These are phyloP conservation scores for Microchrysa polita DNA, from an alignment of 2,888 invertebrate genomes.

Conservation along the genomic window DNA sequence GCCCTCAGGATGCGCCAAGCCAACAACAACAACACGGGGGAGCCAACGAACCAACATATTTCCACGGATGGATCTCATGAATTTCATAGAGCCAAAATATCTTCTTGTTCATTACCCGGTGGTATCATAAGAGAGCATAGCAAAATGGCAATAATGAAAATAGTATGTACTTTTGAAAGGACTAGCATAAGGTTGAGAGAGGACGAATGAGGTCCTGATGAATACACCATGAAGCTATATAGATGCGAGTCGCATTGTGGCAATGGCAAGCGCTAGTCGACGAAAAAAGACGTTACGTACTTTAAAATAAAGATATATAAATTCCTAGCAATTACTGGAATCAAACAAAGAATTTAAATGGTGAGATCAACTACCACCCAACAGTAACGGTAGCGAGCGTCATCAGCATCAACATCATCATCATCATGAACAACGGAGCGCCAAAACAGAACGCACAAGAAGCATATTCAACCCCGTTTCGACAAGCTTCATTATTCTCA, in stretches of 20 bases:
- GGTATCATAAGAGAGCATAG: slow-evolving; percentile 1
- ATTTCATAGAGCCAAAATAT: slow-evolving; percentile 5
- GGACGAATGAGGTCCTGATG: too few relatives aligned
- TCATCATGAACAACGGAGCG: not conserved
- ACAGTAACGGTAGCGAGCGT: too few relatives aligned
- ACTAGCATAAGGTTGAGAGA: not conserved
- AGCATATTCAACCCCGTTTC: not conserved
- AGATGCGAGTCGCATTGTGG: not conserved
- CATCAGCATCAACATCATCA: not conserved
- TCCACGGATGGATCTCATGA: not conserved
- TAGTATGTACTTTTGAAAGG: not conserved
- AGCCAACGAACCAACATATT: not conserved
- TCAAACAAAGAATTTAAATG: slow-evolving; percentile 4
- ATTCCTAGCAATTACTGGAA: not conserved
- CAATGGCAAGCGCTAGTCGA: too few relatives aligned
- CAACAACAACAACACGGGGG: too few relatives aligned
- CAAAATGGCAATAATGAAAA: slow-evolving; percentile 2
- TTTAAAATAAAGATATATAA: slow-evolving; percentile 2
- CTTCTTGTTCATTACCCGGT: not conserved
- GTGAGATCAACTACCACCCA: too few relatives aligned
- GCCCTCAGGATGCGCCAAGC: too few relatives aligned
- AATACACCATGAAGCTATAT: not conserved
- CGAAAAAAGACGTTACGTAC: not conserved
- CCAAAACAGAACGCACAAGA: too few relatives aligned
- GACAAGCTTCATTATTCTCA: slow-evolving; percentile 44